Base-by-base conservation (phyloP, 1,140 invertebrate species). In the Orius laevigatus region DNA sequence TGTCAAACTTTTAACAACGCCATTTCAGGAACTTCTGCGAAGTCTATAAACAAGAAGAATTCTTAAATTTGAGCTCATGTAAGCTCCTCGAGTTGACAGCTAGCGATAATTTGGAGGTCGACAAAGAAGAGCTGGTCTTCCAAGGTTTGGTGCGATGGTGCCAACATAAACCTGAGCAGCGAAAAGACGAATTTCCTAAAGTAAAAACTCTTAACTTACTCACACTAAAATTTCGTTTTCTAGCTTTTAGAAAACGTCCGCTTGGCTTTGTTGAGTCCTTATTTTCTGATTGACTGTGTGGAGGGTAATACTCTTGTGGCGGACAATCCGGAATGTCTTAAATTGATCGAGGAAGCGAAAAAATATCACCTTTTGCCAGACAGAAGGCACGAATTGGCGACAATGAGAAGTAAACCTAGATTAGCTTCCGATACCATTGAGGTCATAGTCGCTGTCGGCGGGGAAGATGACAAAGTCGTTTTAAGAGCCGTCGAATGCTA, bases 281-380 rank as follows among this genome's bases (percentile, higher is more conserved):
- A 76, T 56, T 76, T 71, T 59, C 63, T 76, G 38, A 66, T 72
- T 58, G 73, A 76, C 58, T 63, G 62, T 53, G 70, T 75, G 12
- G 68, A 69, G 51, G 61, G 57, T 15, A 57, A 66, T 50, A 48
- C 59, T 31, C 58, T 65, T 12, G 59, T 74, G 15, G 51, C 54
- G 14, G 50, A 60, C 6, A 66, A 58, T 42, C 55, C 62, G 5
- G 60, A 64, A 42, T 71, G 70, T 55, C 60, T 44, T 34, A 45
- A 59, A 25, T 56, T 72, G 41, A 57, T 72, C 2, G 59, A 60
- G 31, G 71, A 73, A 56, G 70, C 71, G 1, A 68, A 68, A 53
- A 56, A 65, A 19, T 73, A 64, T 54, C 70, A 72, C 50, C 52
- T 73, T 32, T 58, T 74, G 16, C 66, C 67, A 3, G 71, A 74